Conservation (phyloP, 64 coral and sea anemone genomes). For the Porites australiensis region DNA sequence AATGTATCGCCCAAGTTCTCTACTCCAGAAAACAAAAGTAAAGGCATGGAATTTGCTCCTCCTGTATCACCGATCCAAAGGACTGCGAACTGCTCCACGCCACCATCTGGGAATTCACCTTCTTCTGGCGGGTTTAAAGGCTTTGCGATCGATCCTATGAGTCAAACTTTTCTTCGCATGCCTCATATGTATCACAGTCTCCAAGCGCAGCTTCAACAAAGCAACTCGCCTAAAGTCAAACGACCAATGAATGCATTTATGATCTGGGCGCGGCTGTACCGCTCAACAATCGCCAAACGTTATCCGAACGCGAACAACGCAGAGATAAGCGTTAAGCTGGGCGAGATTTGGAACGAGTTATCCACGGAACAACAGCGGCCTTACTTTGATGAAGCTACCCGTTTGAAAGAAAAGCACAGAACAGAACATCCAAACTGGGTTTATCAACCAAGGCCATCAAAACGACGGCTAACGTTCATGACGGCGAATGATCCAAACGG, state of each 20-base stretch:
- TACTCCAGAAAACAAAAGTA: constrained; percentile 5
- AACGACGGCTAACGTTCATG: constrained; percentile 45
- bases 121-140: constrained; percentile 55
- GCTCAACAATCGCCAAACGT: constrained; percentile 93
- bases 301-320: constrained; percentile 95
- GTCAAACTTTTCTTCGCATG: constrained; percentile 94
- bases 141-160: constrained; percentile 89
- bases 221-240: constrained; percentile 76
- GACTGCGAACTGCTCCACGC: neutral
- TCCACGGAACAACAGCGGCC: constrained; percentile 95
- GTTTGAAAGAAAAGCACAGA: constrained; percentile 86
- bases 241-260: constrained; percentile 97
- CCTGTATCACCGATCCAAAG: neutral
- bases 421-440: constrained; percentile 93
- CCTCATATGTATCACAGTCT: constrained; percentile 89
- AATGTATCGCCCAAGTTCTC: constrained; percentile 9
- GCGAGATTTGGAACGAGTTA: constrained; percentile 96
- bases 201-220: constrained; percentile 79
- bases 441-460: constrained; percentile 87
- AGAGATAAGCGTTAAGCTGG: constrained; percentile 92
- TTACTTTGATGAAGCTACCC: constrained; percentile 94
- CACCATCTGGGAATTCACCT: neutral
- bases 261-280: constrained; percentile 92
- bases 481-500: constrained; percentile 45
- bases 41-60: neutral